Base-by-base conservation (phyloP, 37 sponge, comb jelly and placozoan genomes). In the Haliclona indistincta region DNA sequence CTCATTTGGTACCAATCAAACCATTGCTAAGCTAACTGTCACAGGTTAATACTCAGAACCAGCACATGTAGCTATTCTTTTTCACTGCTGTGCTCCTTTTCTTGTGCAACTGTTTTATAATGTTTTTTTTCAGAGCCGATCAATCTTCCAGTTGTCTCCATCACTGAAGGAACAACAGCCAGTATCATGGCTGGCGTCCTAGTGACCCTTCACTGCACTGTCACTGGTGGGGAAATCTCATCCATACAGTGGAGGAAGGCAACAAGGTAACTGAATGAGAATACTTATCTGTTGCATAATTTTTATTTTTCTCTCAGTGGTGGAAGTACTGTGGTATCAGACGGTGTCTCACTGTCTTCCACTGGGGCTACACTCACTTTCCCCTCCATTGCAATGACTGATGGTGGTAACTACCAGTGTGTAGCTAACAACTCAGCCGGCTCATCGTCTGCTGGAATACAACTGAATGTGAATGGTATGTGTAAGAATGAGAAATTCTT, bases 401-500 rank as follows among this genome's bases (percentile, higher is more conserved):
- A 78, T 35, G 69, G 15, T 39, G 79, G 68, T 7, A 3, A 4
- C 7, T 78, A 54, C 42, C 34, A 37, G n/a, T 78, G 79, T 34
- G 8, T 36, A 13, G 79, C 79, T 40, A 43, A 5, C 41, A 67
- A 38, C 8, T 44, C 40, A 11, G 68, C 56, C 25, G 68, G 68
- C 20, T 20, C 26, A 58, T 20, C 1, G 6, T 41, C 54, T 22
- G 78, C 73, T 8, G 15, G 38, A 6, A 73, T 49, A 10, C 38
- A 34, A 0, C 65, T 88, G 38, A 78, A 47, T 68, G 82, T 88
- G 4, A 39, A 56, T 28, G 78, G 89, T 82, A 23, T 77, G 67
- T 65, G 22, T 7, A 58, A 25, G n/a, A n/a, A n/a, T n/a, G n/a
- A n/a, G n/a, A n/a, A n/a, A n/a, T n/a, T n/a, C n/a, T n/a, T n/a